Base-by-base conservation (phyloP, 2,797 vertebrate genomes). In the Eulemur mongoz region DNA sequence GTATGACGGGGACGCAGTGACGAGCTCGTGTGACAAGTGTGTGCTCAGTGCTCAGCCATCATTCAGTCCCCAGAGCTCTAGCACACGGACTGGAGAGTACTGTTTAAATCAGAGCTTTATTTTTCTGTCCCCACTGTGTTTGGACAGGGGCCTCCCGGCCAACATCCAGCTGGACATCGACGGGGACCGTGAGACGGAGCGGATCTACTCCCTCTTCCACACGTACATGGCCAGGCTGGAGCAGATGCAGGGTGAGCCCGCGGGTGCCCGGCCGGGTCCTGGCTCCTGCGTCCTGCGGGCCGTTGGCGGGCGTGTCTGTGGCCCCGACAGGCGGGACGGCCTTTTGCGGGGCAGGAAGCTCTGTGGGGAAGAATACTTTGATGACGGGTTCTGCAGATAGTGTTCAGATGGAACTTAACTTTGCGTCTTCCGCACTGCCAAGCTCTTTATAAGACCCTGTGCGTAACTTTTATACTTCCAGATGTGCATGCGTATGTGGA, bases 151-250 rank as follows among this genome's bases (percentile, higher is more conserved):
- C 30, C 99, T 99, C 38, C 99, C 99, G 1, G 99, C 99, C 76
- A 99, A 99, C 98, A 99, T 99, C 98, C 99, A 99, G 98, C 99
- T 99, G 97, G 99, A 99, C 95, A 99, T 99, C 18, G 99, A 99
- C 20, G 99, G 99, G 96, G 99, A 99, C 98, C 98, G 99, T 95
- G 99, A 99, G 98, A 99, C 99, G 0, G 99, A 99, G 98, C 99
- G 99, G 61, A 99, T 99, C 98, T 99, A 99, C 96, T 99, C 99
- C 6, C 99, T 99, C 73, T 99, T 99, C 98, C 99, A 98, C 98
- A 98, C 99, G 7, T 99, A 99, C 98, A 99, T 99, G 99, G 98
- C 98, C 98, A 99, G 99, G 98, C 97, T 99, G 97, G 99, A 99
- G 98, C 99, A 99, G 98, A 99, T 99, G 99, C 99, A 99, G 99